Evolutionary conservation across 64 coral and sea anemone genomes (phyloP), one percentile per base, ranked within the genome.

Genomic region (Platygyra sinensis): DNA sequence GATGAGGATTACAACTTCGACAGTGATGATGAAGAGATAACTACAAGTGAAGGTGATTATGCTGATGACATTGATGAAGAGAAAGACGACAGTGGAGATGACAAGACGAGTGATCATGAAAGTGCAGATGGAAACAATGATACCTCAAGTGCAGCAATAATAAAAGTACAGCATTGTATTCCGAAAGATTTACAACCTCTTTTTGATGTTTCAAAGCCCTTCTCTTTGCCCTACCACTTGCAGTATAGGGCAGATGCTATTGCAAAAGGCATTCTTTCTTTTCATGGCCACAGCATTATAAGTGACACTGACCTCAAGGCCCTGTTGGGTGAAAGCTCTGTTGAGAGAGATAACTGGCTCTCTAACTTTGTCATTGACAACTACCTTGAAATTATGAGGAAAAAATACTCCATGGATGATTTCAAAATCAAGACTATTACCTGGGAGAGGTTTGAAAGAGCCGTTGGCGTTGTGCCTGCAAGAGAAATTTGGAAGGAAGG

Each of bases 281-380:
- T 88, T 63, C 4, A 77, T 29, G 86, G 73, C 20, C 73, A 46
- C 2, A 60, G 32, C 8, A 42, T 88, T 61, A 77, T 87, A 12
- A 30, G 30, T 59, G 86, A 75, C 19, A 27, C 50, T 87, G 86
- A 87, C 73, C 19, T 88, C 6, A 64, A 88, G 18, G 71, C 51
- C 22, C 10, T 77, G 54, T 39, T 77, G 33, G 86, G 86, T 55
- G 73, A 20, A n/a, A 38, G 52, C 24, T 76, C 67, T 61, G 30
- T 72, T 17, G 60, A 61, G 60, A 36, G 36, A 30, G 72, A 88
- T 10, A 77, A 77, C 29, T 88, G 72, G 50, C 55, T 88, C 15
- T 32, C 52, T 46, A 87, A 88, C 74, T 88, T 76, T 77, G 86
- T 77, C 73, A 77, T 88, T 77, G 86, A 88, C n/a, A 25, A 77